phyloP scores from a whole-genome alignment of 2,888 invertebrate species.

The Tridacna crocea region DNA sequence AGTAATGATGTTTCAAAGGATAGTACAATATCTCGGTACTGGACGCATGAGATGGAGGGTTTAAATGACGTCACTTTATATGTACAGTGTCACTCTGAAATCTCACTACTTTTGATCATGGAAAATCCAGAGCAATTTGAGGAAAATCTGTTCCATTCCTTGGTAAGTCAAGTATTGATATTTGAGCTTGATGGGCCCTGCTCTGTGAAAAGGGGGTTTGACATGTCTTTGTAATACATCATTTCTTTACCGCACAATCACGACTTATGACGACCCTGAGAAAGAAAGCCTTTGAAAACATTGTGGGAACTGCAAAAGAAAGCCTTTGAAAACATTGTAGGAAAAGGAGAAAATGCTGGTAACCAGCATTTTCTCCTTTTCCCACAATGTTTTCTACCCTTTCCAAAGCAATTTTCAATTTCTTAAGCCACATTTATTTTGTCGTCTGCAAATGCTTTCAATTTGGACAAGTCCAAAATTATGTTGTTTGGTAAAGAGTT shows the following conservation, averaged over 20 bases:
- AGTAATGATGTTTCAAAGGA: slow-evolving; percentile 57
- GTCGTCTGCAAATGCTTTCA: too few species aligned
- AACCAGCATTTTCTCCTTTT: neutral
- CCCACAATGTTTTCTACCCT: neutral
- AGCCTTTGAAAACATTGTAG: neutral
- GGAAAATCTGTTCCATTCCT: slow-evolving; percentile 65
- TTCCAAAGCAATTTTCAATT: too few species aligned
- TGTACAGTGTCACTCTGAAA: slow-evolving; percentile 78
- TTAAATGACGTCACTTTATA: slow-evolving; percentile 74
- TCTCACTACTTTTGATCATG: slow-evolving; percentile 74
- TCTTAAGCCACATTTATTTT: too few species aligned
- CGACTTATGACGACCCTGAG: too few species aligned
- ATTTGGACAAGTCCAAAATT: too few species aligned
- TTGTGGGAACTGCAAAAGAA: too few species aligned
- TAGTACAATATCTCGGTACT: slow-evolving; percentile 59
- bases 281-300: too few species aligned
- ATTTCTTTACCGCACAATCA: too few species aligned
- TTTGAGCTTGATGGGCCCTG: too few species aligned
- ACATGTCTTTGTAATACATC: too few species aligned
- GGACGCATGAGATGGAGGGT: slow-evolving; percentile 66
- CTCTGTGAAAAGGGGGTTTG: too few species aligned
- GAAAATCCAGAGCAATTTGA: slow-evolving; percentile 66
- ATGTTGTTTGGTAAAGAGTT: neutral
- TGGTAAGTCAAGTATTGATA: slow-evolving; percentile 67
- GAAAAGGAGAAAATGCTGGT: neutral